A percentile compares a stretch with the other conserved stretches of the same genome.
These are phyloP conservation scores for Leptogaster cylindrica DNA, from an alignment of 2,888 invertebrate species.

Conservation along the genomic window DNA sequence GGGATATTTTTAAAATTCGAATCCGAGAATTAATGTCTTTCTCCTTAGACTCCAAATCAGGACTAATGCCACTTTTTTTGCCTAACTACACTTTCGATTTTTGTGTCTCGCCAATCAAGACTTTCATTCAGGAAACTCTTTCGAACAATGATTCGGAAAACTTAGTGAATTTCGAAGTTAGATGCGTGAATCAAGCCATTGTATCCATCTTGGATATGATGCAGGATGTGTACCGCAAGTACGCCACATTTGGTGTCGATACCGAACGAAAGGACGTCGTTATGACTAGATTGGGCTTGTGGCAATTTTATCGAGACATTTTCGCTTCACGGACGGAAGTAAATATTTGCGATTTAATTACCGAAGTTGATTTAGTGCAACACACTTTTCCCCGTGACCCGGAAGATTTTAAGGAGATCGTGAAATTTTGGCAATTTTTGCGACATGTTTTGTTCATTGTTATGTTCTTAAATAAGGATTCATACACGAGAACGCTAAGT, in stretches of 20 bases:
- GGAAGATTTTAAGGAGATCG: slow-evolving; percentile 19
- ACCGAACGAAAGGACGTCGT: background rate
- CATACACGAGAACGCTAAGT: background rate
- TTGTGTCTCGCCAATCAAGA: slow-evolving; percentile 2
- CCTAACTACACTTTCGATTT: slow-evolving; percentile 34
- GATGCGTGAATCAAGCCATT: slow-evolving; percentile 29
- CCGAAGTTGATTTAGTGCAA: slow-evolving; percentile 24
- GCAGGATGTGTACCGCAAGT: slow-evolving; percentile 19
- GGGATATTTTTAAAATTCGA: background rate
- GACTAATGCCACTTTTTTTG: slow-evolving; percentile 28
- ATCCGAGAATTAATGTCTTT: background rate
- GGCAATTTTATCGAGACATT: slow-evolving; percentile 35
- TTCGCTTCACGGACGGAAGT: background rate
- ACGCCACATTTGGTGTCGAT: slow-evolving; percentile 5
- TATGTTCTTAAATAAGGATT: slow-evolving; percentile 15
- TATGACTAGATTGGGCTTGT: slow-evolving; percentile 36
- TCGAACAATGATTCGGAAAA: background rate
- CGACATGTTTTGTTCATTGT: slow-evolving; percentile 26
- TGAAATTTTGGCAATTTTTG: slow-evolving; percentile 42
- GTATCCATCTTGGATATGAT: background rate
- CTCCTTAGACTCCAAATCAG: background rate
- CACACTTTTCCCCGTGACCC: slow-evolving; percentile 9
- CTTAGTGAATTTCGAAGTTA: slow-evolving; percentile 14
- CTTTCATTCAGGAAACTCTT: slow-evolving; percentile 5
- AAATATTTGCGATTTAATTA: slow-evolving; percentile 2